phyloP scores from a whole-genome alignment of 2,113 vertebrate species.

The Lepidiolamprologus cunningtoni region DNA sequence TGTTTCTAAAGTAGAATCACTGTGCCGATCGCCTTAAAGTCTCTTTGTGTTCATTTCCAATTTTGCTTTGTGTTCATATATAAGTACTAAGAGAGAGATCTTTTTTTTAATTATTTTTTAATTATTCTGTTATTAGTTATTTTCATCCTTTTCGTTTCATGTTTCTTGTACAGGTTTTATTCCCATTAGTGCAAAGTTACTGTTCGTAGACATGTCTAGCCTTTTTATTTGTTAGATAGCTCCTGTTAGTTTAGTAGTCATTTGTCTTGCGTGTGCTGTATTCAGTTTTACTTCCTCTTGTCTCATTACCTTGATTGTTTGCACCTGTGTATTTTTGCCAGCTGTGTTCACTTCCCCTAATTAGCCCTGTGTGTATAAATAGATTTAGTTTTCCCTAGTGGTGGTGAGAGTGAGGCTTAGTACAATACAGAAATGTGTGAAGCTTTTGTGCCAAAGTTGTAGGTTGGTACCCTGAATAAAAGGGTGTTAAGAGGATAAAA shows the following conservation, averaged over 20 bases:
- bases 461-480: not conserved
- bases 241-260: not conserved
- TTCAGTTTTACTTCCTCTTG: not conserved
- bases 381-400: not conserved
- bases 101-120: accelerated
- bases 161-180: not conserved
- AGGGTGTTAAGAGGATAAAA: not conserved
- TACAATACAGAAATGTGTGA: not conserved
- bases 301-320: not conserved
- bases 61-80: not conserved
- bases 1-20: not conserved
- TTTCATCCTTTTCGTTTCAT: not conserved
- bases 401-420: not conserved
- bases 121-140: not conserved
- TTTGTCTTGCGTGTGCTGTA: not conserved
- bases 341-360: not conserved
- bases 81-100: not conserved
- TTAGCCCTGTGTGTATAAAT: not conserved
- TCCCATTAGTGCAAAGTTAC: not conserved
- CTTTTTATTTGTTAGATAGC: not conserved
- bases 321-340: not conserved
- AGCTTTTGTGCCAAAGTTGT: not conserved
- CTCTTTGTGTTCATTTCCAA: not conserved
- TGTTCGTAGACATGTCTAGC: not conserved
- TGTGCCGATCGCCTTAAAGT: not conserved